Evolutionary conservation across 2,888 invertebrate genomes (phyloP).

Genomic region (Gortyna flavago): DNA sequence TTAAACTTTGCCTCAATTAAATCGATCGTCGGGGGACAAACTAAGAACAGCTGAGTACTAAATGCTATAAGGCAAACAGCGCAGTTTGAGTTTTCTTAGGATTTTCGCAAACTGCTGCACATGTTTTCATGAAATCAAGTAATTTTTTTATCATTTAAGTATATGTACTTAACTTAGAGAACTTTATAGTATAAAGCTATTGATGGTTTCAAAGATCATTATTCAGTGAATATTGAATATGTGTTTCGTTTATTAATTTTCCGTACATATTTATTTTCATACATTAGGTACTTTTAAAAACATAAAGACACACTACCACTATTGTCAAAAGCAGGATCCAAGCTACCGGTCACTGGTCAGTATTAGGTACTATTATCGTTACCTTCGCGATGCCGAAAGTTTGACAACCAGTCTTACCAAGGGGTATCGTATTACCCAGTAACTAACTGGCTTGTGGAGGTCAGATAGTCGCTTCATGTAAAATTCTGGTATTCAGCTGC

Average conservation of each 20-base stretch:
- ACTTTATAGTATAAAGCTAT: background rate
- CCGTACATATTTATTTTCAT: background rate
- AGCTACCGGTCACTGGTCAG: too few relatives aligned
- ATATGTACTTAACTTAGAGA: background rate
- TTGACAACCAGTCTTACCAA: background rate
- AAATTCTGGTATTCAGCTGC: background rate
- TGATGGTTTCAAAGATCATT: background rate
- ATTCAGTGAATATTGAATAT: background rate
- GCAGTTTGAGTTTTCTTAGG: background rate
- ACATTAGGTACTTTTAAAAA: background rate
- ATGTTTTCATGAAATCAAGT: background rate
- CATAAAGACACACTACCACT: background rate
- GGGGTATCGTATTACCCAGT: background rate
- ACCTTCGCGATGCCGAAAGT: background rate
- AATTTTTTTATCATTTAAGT: background rate
- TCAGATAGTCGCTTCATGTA: background rate
- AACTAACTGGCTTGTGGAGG: background rate
- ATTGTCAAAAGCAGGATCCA: background rate
- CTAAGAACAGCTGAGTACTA: conserved; percentile 9
- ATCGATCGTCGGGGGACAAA: conserved; percentile 64
- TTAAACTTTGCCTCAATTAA: conserved; percentile 70
- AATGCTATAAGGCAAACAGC: background rate
- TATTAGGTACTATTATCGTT: background rate
- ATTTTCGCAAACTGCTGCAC: background rate
- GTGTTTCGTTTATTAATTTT: background rate